Percentiles rank a stretch among this genome's conserved stretches.
These are phyloP conservation scores for Lithosia quadra DNA, from an alignment of 2,888 invertebrate species.

Conservation along the genomic window DNA sequence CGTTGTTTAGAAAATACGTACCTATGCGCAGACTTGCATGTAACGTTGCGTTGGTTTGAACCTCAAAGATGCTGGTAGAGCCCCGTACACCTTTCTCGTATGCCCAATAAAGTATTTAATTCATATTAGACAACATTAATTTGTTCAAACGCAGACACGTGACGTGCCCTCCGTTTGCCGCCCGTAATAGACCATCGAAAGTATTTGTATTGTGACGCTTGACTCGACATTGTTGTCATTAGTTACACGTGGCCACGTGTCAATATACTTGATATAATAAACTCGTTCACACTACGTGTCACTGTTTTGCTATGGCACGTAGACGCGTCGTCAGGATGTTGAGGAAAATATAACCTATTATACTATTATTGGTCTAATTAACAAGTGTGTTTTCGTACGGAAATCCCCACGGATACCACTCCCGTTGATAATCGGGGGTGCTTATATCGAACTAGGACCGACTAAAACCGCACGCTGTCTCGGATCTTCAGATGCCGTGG, in stretches of 20 bases:
- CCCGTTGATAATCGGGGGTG: too few species aligned
- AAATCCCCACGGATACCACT: too few species aligned
- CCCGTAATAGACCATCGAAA: background rate
- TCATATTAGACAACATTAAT: background rate
- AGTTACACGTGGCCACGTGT: conserved; percentile 49
- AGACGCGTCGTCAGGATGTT: background rate
- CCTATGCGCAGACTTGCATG: too few species aligned
- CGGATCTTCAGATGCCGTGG: too few species aligned
- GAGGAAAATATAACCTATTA: background rate
- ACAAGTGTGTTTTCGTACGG: too few species aligned
- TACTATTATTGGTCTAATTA: too few species aligned
- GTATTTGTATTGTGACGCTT: background rate
- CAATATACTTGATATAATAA: conserved; percentile 36
- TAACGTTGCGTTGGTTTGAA: too few species aligned
- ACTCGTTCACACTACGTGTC: conserved; percentile 34
- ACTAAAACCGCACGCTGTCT: too few species aligned
- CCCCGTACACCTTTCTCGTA: too few species aligned
- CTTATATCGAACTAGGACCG: too few species aligned
- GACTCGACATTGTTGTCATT: conserved; percentile 33
- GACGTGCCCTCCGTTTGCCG: background rate
- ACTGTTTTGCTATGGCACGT: background rate
- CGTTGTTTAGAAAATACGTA: too few species aligned
- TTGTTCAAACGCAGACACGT: background rate
- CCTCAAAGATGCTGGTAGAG: too few species aligned
- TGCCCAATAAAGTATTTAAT: background rate